Conservation (phyloP, 2,797 vertebrate genomes). For the Sebastes baramenuke region DNA sequence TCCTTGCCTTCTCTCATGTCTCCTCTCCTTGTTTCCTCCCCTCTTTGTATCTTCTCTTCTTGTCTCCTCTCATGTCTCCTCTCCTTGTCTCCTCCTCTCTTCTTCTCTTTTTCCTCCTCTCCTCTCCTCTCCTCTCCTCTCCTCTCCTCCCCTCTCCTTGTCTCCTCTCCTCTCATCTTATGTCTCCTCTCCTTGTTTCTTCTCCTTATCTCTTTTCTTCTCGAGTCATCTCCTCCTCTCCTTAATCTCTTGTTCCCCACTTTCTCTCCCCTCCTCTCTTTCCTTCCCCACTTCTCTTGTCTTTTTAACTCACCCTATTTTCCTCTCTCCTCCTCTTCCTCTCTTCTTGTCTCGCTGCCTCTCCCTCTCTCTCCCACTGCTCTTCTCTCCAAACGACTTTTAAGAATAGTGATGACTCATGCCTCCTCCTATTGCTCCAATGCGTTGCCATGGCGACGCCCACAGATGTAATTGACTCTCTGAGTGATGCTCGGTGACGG, state of each 20-base stretch:
- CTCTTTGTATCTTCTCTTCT: neutral
- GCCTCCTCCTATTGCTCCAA: conserved; percentile 61
- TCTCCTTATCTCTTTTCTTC: neutral
- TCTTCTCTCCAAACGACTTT: conserved; percentile 30
- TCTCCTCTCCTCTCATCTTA: too few species aligned
- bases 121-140: too few species aligned
- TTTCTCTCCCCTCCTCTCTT: neutral
- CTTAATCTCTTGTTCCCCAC: neutral
- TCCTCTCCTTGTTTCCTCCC: too few species aligned
- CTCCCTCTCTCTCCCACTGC: neutral
- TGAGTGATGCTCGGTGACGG: conserved; percentile 43
- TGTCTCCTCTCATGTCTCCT: neutral
- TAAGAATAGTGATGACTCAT: conserved; percentile 79
- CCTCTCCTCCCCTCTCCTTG: neutral
- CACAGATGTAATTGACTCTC: conserved; percentile 73
- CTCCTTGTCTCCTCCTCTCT: neutral
- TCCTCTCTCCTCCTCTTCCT: neutral
- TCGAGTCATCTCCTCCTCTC: neutral
- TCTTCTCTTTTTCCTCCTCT: neutral
- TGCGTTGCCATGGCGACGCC: conserved; percentile 76
- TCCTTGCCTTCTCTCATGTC: neutral
- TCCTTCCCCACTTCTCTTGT: neutral
- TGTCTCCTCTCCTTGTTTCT: neutral
- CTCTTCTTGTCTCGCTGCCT: neutral
- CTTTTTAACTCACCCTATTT: neutral